These are phyloP conservation scores for Atrichornis clamosus DNA, from an alignment of 2,113 vertebrate genomes.

Conservation along the genomic window DNA sequence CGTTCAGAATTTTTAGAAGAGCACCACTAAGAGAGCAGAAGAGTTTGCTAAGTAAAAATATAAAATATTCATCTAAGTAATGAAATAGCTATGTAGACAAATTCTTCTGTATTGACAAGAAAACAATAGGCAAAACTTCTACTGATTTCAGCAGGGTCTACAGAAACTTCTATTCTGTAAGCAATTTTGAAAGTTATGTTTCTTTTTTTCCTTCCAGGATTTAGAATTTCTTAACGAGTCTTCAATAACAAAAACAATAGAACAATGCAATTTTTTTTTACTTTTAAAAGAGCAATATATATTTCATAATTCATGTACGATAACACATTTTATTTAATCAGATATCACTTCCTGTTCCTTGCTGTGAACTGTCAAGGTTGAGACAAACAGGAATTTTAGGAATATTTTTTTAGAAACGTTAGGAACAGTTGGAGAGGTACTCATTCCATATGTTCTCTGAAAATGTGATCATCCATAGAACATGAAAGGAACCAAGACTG, in stretches of 20 bases:
- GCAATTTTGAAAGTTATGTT: neutral
- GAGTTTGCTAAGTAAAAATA: neutral
- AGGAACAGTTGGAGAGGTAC: slow-evolving; percentile 16
- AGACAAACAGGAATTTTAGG: neutral
- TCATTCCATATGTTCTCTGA: slow-evolving; percentile 36
- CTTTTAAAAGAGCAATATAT: slow-evolving; percentile 25
- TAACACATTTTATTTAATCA: slow-evolving; percentile 30
- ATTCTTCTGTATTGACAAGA: neutral
- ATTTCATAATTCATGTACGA: slow-evolving; percentile 51
- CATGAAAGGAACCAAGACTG: neutral
- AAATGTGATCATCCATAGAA: slow-evolving; percentile 8
- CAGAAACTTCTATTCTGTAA: neutral
- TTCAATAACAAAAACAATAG: neutral
- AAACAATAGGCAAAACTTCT: neutral
- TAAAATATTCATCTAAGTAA: neutral
- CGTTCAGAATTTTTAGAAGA: neutral
- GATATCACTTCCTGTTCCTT: slow-evolving; percentile 44
- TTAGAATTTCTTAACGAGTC: neutral
- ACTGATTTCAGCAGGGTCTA: neutral
- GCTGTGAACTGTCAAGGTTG: slow-evolving; percentile 37
- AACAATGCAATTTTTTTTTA: neutral
- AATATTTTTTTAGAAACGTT: neutral
- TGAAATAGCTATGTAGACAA: neutral
- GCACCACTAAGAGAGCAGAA: neutral
- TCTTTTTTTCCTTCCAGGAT: neutral